These are phyloP conservation scores for Tauraco hartlaubi DNA, from an alignment of 2,797 vertebrate species.

Conservation along the genomic window DNA sequence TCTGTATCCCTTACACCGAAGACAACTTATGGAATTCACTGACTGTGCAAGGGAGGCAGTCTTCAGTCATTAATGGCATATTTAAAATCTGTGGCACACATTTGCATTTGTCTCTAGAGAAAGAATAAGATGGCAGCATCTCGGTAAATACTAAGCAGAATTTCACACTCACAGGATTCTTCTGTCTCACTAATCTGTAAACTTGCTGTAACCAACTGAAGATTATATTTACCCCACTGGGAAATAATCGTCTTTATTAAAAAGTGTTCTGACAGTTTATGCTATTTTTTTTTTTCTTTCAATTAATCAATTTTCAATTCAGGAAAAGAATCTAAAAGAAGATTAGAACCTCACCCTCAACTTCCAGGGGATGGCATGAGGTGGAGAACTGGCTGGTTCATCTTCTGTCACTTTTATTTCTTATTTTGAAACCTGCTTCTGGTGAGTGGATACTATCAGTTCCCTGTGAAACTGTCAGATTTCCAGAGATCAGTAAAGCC, in stretches of 20 bases:
- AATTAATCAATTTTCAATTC: neutral
- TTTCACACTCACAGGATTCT: neutral
- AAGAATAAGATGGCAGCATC: neutral
- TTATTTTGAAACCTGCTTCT: neutral
- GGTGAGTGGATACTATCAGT: rapidly evolving
- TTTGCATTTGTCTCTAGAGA: conserved; percentile 37
- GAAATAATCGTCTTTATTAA: neutral
- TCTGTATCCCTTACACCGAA: neutral
- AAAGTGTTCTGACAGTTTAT: neutral
- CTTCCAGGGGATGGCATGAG: neutral
- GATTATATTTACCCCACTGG: neutral
- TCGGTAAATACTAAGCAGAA: neutral
- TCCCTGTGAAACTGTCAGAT: neutral
- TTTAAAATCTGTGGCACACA: neutral
- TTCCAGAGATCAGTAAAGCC: neutral
- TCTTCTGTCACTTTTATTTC: neutral
- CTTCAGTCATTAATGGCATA: conserved; percentile 43
- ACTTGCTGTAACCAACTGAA: neutral
- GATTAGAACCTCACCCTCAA: neutral
- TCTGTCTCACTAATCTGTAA: neutral
- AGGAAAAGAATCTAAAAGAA: neutral
- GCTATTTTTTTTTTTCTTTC: neutral
- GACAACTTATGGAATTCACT: neutral
- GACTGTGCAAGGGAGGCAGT: neutral
- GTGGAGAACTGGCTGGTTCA: neutral